These are phyloP conservation scores for Limnephilus marmoratus DNA, from an alignment of 2,888 invertebrate genomes.

Conservation along the genomic window DNA sequence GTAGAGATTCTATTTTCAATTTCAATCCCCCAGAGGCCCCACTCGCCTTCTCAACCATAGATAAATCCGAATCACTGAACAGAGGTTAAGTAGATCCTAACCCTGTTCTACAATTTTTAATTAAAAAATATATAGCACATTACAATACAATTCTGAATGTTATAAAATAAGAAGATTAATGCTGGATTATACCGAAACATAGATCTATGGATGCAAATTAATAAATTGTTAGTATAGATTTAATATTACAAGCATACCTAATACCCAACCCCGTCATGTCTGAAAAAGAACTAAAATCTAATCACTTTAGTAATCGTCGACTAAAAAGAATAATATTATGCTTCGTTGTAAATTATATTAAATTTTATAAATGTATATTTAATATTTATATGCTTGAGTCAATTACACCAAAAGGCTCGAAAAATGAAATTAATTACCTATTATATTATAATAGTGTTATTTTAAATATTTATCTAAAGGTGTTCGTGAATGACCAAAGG, in stretches of 20 bases:
- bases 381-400: constrained; percentile 37
- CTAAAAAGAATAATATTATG: constrained; percentile 34
- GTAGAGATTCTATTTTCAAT: constrained; percentile 32
- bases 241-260: not conserved
- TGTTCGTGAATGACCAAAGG: constrained; percentile 33
- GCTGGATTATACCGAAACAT: constrained; percentile 30
- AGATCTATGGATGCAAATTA: not conserved
- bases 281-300: not conserved
- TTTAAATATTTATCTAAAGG: constrained; percentile 8
- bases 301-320: not conserved
- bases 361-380: constrained; percentile 40
- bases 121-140: constrained; percentile 14
- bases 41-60: constrained; percentile 4
- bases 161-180: constrained; percentile 29
- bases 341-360: constrained; percentile 39
- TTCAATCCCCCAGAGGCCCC: not conserved
- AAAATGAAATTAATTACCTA: constrained; percentile 11
- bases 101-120: not conserved
- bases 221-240: not conserved
- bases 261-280: not conserved
- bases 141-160: constrained; percentile 45
- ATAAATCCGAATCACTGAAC: not conserved
- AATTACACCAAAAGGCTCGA: constrained; percentile 41
- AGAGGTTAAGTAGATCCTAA: constrained; percentile 12
- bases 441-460: constrained; percentile 10